Percentiles rank a stretch among this genome's conserved stretches.
Conservation (phyloP, 1,140 invertebrate species). For the Tenebrio molitor region DNA sequence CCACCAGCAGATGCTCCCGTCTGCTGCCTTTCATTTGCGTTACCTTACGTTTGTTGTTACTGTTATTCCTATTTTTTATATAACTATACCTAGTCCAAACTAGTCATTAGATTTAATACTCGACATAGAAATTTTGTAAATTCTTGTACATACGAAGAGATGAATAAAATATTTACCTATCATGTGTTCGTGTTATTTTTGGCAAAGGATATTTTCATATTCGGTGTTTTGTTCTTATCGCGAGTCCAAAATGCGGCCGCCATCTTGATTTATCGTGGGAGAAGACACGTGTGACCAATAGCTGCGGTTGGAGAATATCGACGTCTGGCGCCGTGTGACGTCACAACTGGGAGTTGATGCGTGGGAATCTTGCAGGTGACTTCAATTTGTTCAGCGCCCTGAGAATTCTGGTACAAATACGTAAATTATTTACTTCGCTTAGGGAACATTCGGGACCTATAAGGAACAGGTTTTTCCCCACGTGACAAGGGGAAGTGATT, state of each 20-base stretch:
- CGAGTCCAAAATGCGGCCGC: constrained; percentile 25
- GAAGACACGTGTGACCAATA: constrained; percentile 52
- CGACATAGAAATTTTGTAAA: constrained; percentile 25
- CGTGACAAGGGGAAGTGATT: no score
- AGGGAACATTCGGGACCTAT: not conserved
- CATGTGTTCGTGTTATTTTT: not conserved
- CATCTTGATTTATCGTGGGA: constrained; percentile 50
- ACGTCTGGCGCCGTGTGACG: constrained; percentile 43
- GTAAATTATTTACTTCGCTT: constrained; percentile 30
- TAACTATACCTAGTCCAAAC: constrained; percentile 43
- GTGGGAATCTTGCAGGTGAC: constrained; percentile 37
- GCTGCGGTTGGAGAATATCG: constrained; percentile 43
- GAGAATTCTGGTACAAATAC: constrained; percentile 36
- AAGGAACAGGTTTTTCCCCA: not conserved
- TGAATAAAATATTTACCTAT: constrained; percentile 34
- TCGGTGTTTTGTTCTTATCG: constrained; percentile 19
- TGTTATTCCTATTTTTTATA: constrained; percentile 42
- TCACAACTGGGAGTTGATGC: constrained; percentile 37
- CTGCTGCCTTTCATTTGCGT: constrained; percentile 7
- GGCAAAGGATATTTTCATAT: not conserved
- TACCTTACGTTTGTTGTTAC: constrained; percentile 19
- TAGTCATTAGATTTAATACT: constrained; percentile 37
- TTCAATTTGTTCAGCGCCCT: constrained; percentile 18
- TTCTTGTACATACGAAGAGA: constrained; percentile 43
- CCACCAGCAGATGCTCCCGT: not conserved